Conservation (phyloP, 2,888 invertebrate genomes). For the Brachylomia viminalis region DNA sequence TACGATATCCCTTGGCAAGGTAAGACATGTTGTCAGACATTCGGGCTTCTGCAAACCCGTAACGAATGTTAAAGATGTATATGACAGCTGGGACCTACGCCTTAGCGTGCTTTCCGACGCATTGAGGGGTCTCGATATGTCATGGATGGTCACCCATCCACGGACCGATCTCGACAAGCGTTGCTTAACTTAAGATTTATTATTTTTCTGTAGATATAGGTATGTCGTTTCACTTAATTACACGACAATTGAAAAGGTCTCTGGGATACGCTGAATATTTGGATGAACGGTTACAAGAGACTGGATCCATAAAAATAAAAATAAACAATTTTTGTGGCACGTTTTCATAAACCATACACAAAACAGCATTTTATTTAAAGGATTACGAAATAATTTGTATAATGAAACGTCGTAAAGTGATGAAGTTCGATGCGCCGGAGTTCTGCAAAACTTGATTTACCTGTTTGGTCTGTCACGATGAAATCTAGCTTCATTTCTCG, state of each 20-base stretch:
- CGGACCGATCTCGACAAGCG: no score
- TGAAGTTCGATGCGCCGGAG: conserved; percentile 76
- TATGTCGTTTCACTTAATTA: neutral
- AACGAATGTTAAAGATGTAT: no score
- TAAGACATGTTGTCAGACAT: no score
- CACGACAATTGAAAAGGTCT: neutral
- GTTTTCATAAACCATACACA: neutral
- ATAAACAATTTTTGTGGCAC: neutral
- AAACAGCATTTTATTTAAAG: conserved; percentile 32
- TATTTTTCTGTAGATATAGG: neutral
- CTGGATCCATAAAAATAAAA: neutral
- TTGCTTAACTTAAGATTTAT: neutral
- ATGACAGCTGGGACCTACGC: no score
- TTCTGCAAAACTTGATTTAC: conserved; percentile 81
- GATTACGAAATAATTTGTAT: conserved; percentile 56
- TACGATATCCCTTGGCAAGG: no score
- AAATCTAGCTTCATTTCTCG: conserved; percentile 69
- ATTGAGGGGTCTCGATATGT: no score
- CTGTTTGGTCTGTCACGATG: conserved; percentile 75
- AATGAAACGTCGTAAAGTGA: conserved; percentile 65
- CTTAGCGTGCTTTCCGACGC: no score
- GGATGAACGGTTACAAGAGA: neutral
- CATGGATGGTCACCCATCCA: no score
- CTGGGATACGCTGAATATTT: neutral
- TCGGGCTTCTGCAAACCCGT: no score